Base-by-base conservation (phyloP, 2,888 invertebrate species). In the Archaeoteleia sp. region DNA sequence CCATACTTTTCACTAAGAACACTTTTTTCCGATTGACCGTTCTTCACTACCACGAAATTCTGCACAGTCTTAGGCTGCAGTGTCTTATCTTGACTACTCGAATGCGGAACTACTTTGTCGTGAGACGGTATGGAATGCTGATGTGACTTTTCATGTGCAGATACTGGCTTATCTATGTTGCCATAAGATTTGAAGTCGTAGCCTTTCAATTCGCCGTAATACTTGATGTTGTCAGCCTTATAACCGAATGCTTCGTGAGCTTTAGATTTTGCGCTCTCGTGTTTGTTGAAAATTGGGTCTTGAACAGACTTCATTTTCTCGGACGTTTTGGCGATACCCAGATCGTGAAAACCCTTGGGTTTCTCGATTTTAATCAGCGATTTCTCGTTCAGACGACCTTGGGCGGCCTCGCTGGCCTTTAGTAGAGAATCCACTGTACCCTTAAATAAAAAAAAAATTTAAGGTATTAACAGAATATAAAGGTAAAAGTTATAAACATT, bases 141-240 rank as follows among this genome's bases (percentile, higher is more conserved):
- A 53, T 83, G 82, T 0, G 79, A 75, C 60, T 81, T 83, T 9
- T 83, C 83, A 62, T 80, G 79, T 1, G 76, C 69, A 1, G 62
- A 49, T 2, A 69, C 55, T 1, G 79, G 80, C 46, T 82, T 82
- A 46, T 82, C 83, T 30, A 82, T 80, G 15, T 72, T 79, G 0
- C 83, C 83, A 68, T 83, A 84, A 8, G 82, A 78, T 37, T 83
- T 84, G 43, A 77, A 82, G 13, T 82, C 81, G 71, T 81, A 81
- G 1, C 82, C 82, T 66, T 83, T 82, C 3, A 83, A 68, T 37
- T 84, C 83, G 2, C 83, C 83, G 68, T 84, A 83, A 55, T 83
- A 84, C 70, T 79, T 81, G 10, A 83, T 72, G 60, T 82, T 82
- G 48, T 82, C 83, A 37, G 77, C 73, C 57, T 83, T 82, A 78